Conservation (phyloP, 2,888 invertebrate genomes). For the Oscheius sp. region DNA sequence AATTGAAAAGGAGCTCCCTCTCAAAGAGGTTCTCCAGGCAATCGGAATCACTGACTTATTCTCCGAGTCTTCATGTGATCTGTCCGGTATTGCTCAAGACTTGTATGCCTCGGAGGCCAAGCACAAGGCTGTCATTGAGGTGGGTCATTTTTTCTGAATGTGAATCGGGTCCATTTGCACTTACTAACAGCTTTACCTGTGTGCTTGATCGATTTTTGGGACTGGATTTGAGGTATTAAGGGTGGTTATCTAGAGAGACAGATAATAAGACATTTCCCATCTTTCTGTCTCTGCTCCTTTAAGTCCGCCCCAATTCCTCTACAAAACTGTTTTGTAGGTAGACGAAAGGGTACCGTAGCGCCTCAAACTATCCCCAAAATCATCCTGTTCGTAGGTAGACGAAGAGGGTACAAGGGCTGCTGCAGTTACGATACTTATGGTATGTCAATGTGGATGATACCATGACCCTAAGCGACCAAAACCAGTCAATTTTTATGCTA, state of each 20-base stretch:
- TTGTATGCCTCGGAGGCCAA: conserved; percentile 61
- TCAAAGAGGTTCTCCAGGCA: conserved; percentile 29
- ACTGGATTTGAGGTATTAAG: too few relatives aligned
- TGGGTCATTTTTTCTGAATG: conserved; percentile 15
- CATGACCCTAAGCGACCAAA: too few relatives aligned
- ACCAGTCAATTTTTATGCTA: too few relatives aligned
- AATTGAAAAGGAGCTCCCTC: conserved; percentile 35
- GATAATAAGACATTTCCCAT: too few relatives aligned
- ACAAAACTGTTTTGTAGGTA: conserved; percentile 47
- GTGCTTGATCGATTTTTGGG: too few relatives aligned
- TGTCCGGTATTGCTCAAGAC: conserved; percentile 42
- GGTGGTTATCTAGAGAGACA: too few relatives aligned
- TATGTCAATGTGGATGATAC: too few relatives aligned
- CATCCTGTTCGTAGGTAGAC: conserved; percentile 53
- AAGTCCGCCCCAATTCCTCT: not conserved
- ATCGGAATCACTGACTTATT: conserved; percentile 42
- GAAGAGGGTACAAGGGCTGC: conserved; percentile 65
- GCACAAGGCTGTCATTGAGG: conserved; percentile 69
- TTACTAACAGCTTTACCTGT: too few relatives aligned
- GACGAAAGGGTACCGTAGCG: conserved; percentile 65
- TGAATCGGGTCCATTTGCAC: too few relatives aligned
- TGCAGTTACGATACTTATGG: conserved; percentile 63
- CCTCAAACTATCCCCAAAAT: not conserved
- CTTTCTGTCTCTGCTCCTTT: too few relatives aligned
- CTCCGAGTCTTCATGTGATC: conserved; percentile 34